A percentile compares a stretch with the other conserved stretches of the same genome.
Conservation (phyloP, 2,888 invertebrate species). For the Cantharis flavilabris region DNA sequence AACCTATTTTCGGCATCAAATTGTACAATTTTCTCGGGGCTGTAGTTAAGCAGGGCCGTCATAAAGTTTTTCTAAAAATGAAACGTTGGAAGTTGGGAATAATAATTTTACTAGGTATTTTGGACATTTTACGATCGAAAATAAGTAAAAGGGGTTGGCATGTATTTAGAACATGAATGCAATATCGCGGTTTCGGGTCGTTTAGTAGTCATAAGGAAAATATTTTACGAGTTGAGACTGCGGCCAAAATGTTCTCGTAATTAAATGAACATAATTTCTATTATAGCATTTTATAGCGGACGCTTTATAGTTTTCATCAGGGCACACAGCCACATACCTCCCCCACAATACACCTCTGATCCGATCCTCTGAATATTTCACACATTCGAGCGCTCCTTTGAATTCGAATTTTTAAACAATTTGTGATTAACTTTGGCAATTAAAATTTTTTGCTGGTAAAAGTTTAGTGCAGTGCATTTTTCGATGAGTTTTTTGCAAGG, state of each 20-base stretch:
- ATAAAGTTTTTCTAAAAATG: too few relatives aligned
- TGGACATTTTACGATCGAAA: conserved; percentile 1
- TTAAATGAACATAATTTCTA: conserved; percentile 25
- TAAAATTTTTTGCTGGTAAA: neutral
- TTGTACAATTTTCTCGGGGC: too few relatives aligned
- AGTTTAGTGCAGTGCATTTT: neutral
- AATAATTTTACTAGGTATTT: neutral
- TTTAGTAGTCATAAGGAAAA: conserved; percentile 24
- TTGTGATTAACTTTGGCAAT: neutral
- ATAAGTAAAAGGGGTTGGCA: neutral
- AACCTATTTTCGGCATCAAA: too few relatives aligned
- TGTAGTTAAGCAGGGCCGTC: too few relatives aligned
- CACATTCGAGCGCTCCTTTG: neutral
- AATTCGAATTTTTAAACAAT: neutral
- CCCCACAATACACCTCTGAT: neutral
- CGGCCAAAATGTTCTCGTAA: conserved; percentile 13
- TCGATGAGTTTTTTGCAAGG: neutral
- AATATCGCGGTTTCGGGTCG: conserved; percentile 16
- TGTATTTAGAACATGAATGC: conserved; percentile 12
- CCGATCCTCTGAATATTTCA: too few relatives aligned
- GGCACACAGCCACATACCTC: neutral
- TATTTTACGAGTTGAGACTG: conserved; percentile 20
- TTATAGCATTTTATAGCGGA: conserved; percentile 16
- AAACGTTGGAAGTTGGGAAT: neutral
- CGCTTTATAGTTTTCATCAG: conserved; percentile 21